A percentile compares a stretch with the other conserved stretches of the same genome.
Evolutionary conservation across 2,888 invertebrate species (phyloP).

Genomic region (Yponomeuta evonymella): DNA sequence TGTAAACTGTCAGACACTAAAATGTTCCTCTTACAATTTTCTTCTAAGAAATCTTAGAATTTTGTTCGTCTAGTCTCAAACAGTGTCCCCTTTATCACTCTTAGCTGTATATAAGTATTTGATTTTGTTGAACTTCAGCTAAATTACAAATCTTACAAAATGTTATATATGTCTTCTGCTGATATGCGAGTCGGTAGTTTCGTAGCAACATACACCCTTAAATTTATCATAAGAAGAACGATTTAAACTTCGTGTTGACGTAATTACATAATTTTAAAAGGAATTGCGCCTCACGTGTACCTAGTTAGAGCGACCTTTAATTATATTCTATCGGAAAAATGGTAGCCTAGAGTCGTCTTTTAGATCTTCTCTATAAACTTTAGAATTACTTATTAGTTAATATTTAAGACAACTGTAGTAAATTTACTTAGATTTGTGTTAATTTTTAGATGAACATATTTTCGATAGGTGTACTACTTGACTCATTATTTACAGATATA

Average conservation of each 20-base stretch:
- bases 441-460: slow-evolving; percentile 65
- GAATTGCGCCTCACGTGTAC: slow-evolving; percentile 5
- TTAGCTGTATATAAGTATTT: slow-evolving; percentile 12
- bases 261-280: background rate
- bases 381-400: slow-evolving; percentile 38
- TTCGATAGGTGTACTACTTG: slow-evolving; percentile 47
- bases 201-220: background rate
- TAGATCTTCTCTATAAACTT: slow-evolving; percentile 55
- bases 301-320: background rate
- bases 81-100: background rate
- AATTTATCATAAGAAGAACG: slow-evolving; percentile 2
- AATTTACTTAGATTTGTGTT: slow-evolving; percentile 36
- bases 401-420: slow-evolving; percentile 20
- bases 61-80: background rate
- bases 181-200: slow-evolving; percentile 3
- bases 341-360: slow-evolving; percentile 50
- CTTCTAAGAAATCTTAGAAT: too few species aligned
- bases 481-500: too few species aligned
- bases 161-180: background rate
- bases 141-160: background rate
- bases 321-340: background rate
- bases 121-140: slow-evolving; percentile 5
- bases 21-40: too few species aligned
- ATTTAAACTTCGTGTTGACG: background rate
- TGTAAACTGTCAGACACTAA: too few species aligned